Evolutionary conservation across 2,888 invertebrate species (phyloP), one percentile per base, ranked within the genome.

Genomic region (Alentia gelatinosa): DNA sequence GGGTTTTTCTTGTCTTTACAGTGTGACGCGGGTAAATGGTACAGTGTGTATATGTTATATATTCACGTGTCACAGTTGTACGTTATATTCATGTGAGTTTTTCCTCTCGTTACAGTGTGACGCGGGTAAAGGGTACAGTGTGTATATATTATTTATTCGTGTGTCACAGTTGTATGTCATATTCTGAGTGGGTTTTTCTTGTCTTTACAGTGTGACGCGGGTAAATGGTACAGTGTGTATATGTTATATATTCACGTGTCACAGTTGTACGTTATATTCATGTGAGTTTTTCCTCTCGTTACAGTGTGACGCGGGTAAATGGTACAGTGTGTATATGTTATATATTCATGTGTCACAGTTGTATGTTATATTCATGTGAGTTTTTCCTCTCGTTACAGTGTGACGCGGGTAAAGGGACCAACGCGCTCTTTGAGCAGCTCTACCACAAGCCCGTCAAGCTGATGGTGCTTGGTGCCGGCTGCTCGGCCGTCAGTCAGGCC

Each of bases 391-490:
- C 39, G n/a, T 91, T 91, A 23, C 91, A 93, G 93, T 93, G 93
- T 84, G 92, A 93, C 35, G 91, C 93, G 0, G 94, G 94, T 0
- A 40, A 92, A 0, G 94, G 94, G 0, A 93, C 93, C 12, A 93
- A 94, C 91, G 91, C 90, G 33, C 91, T 94, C 92, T 94, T 92
- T 50, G 33, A 93, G 47, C 91, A 92, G 90, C 90, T 94, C 33
- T 93, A 94, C 91, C 47, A 89, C n/a, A 79, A 92, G 9, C 93
- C 93, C 7, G 91, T 91, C 12, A 94, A 94, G 83, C 90, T 93
- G 39, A 92, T 94, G 93, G 91, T 94, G 15, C 91, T 94, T 0
- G 94, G 94, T 0, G 93, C 93, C n/a, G 94, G 94, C 0, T 94
- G 94, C 83, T 94, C 94, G 0, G 92, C 90, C 1, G 94, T 93